Conservation (phyloP, 2,797 vertebrate species). For the Bothrops alternatus region DNA sequence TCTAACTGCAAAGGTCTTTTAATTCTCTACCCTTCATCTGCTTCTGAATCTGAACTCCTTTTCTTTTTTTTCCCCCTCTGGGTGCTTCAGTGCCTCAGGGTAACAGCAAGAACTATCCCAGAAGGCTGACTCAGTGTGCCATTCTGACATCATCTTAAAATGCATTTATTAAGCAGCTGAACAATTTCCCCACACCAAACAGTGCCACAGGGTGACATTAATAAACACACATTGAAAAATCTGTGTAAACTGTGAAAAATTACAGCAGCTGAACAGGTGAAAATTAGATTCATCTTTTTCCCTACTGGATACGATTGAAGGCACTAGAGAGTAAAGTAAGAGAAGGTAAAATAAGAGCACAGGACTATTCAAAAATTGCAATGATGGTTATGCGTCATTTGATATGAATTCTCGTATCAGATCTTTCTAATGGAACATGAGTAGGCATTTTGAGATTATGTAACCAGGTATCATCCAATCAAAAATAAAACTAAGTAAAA, state of each 20-base stretch:
- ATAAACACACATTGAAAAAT: not conserved
- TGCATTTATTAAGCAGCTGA: conserved; percentile 9
- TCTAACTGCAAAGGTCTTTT: conserved; percentile 1
- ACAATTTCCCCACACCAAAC: not conserved
- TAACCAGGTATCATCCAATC: not conserved
- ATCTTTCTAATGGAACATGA: not conserved
- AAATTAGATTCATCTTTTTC: not conserved
- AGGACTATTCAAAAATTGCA: not conserved
- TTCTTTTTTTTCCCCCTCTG: conserved; percentile 10
- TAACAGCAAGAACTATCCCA: not conserved
- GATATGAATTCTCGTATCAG: not conserved
- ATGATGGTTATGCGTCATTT: not conserved
- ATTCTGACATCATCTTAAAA: not conserved
- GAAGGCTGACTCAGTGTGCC: not conserved
- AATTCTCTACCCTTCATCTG: not conserved
- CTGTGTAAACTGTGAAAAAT: not conserved
- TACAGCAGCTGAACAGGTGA: not conserved
- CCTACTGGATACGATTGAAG: not conserved
- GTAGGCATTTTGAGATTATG: not conserved
- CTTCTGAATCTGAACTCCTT: not conserved
- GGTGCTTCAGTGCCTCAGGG: conserved; percentile 1
- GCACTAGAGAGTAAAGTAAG: not conserved
- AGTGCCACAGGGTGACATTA: not conserved
- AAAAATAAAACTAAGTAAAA: not conserved
- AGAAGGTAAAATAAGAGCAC: not conserved